Conservation (phyloP, 2,797 vertebrate genomes). For the Silurus aristotelis region DNA sequence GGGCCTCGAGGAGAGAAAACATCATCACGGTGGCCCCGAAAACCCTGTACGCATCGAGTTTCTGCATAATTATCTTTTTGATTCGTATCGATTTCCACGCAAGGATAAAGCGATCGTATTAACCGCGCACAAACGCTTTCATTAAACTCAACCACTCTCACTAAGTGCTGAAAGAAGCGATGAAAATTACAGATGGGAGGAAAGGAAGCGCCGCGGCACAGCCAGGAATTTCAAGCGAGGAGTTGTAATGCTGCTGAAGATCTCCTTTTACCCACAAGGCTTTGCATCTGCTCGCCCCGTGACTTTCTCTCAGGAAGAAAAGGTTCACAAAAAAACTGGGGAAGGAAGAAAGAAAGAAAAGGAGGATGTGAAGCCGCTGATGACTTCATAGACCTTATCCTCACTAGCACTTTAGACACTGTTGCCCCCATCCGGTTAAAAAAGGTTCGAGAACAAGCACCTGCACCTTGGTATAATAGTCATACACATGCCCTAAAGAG, state of each 20-base stretch:
- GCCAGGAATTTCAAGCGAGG: conserved; percentile 1
- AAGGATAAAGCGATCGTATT: background rate
- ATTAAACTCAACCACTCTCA: conserved; percentile 7
- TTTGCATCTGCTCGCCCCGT: conserved; percentile 4
- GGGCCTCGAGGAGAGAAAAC: background rate
- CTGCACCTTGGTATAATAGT: too few relatives aligned
- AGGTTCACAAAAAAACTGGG: background rate
- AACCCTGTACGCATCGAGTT: background rate
- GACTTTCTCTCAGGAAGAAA: conserved; percentile 19
- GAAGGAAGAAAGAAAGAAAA: background rate
- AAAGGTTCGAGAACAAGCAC: too few relatives aligned
- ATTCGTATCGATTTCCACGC: conserved; percentile 5
- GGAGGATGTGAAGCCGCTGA: background rate
- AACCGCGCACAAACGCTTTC: background rate
- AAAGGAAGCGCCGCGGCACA: background rate
- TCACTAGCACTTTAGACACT: too few relatives aligned
- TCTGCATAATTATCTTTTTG: conserved; percentile 6
- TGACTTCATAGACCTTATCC: too few relatives aligned
- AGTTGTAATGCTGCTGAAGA: conserved; percentile 7
- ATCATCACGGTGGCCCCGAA: background rate
- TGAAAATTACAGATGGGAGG: conserved; percentile 14
- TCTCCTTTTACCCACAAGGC: conserved; percentile 16
- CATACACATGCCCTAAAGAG: too few relatives aligned
- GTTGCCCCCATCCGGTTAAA: too few relatives aligned
- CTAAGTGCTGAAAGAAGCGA: background rate